Evolutionary conservation across 2,113 vertebrate genomes (phyloP).

Genomic region (Myiozetetes cayanensis): DNA sequence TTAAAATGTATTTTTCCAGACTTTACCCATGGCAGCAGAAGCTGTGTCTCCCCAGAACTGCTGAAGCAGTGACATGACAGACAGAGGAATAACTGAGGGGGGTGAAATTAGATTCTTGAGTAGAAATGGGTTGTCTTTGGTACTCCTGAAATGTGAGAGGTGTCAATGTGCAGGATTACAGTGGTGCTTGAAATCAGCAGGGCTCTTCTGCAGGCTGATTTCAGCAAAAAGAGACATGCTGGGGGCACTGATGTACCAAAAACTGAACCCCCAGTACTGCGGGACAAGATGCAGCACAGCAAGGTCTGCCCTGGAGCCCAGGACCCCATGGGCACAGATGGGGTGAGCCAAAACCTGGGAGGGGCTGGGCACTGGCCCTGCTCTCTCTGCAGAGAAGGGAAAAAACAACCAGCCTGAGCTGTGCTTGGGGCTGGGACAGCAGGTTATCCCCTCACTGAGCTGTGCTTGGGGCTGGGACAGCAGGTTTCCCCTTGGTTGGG

Average conservation of each 20-base stretch:
- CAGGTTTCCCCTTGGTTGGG: background rate
- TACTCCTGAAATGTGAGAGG: background rate
- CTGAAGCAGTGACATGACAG: background rate
- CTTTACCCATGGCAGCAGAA: background rate
- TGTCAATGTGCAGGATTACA: background rate
- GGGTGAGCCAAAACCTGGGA: background rate
- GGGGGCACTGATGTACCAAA: accelerated
- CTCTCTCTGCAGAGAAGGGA: background rate
- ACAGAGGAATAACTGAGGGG: background rate
- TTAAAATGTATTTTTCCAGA: background rate
- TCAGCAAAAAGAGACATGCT: background rate
- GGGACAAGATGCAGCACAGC: background rate
- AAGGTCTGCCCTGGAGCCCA: background rate
- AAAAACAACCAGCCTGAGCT: background rate
- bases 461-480: accelerated
- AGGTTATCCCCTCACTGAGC: background rate
- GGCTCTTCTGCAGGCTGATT: background rate
- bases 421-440: accelerated
- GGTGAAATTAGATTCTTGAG: background rate
- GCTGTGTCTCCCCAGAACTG: background rate
- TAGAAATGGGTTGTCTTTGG: background rate
- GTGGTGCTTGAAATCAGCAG: background rate
- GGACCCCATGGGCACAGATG: background rate
- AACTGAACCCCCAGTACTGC: background rate
- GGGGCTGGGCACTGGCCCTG: background rate